A percentile compares a stretch with the other conserved stretches of the same genome.
phyloP scores from a whole-genome alignment of 2,888 invertebrate genomes.

The Argyresthia goedartella region DNA sequence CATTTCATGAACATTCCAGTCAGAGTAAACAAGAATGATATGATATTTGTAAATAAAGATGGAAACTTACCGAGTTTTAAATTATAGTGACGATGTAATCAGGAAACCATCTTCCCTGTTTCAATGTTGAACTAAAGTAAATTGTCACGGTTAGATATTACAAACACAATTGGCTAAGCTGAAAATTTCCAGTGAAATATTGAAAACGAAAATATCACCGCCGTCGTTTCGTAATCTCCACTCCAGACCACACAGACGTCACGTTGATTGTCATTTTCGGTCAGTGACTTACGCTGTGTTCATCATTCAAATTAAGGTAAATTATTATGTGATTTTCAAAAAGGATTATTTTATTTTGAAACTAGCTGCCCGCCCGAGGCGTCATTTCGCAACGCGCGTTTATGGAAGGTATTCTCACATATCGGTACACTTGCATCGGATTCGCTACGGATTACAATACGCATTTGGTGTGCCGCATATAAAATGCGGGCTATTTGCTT shows the following conservation, averaged over 20 bases:
- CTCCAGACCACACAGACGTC: background rate
- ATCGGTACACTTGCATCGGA: no score
- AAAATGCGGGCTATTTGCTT: no score
- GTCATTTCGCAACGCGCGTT: no score
- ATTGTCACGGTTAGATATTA: conserved; percentile 9
- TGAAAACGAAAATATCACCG: background rate
- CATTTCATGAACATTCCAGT: background rate
- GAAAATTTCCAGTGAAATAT: no score
- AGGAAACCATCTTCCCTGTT: conserved; percentile 24
- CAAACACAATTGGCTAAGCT: background rate
- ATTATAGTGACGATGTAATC: background rate
- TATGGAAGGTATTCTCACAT: no score
- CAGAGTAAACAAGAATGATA: background rate
- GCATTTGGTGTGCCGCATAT: no score
- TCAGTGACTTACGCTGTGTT: background rate
- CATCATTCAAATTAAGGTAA: background rate
- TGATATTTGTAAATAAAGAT: background rate
- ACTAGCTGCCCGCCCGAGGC: no score
- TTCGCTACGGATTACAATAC: no score
- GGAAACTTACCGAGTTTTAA: background rate
- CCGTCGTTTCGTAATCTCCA: background rate
- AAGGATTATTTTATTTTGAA: no score
- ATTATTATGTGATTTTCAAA: background rate
- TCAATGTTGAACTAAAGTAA: conserved; percentile 12
- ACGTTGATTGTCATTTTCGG: background rate